Conservation (phyloP, 2,888 invertebrate genomes). For the Spilarctia lutea region DNA sequence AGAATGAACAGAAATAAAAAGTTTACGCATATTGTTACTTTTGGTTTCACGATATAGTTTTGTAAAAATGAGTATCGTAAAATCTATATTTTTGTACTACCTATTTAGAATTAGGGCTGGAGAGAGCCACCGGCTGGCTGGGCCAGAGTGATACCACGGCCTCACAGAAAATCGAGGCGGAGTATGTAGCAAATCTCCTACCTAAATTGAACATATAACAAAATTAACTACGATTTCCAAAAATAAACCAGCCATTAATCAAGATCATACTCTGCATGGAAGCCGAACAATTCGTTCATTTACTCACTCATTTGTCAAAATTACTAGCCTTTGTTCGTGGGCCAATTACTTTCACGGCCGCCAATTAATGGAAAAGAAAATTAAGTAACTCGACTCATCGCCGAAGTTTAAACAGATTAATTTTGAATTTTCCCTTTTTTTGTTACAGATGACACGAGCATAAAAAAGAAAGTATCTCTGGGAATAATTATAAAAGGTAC, state of each 20-base stretch:
- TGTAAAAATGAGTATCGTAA: too few species aligned
- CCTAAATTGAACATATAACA: background rate
- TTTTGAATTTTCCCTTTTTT: constrained; percentile 28
- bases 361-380: constrained; percentile 49
- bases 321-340: constrained; percentile 52
- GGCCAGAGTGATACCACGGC: too few species aligned
- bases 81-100: too few species aligned
- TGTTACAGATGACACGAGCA: constrained; percentile 56
- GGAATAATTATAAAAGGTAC: constrained; percentile 20
- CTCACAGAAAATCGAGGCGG: too few species aligned
- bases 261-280: constrained; percentile 25
- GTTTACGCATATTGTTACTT: background rate
- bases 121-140: too few species aligned
- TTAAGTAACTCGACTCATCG: constrained; percentile 41
- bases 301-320: constrained; percentile 50
- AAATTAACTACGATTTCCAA: constrained; percentile 21
- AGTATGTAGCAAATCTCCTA: background rate
- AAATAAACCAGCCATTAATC: constrained; percentile 35
- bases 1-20: background rate
- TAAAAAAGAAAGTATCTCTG: constrained; percentile 28
- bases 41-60: background rate
- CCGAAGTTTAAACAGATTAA: constrained; percentile 35
- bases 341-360: constrained; percentile 47
- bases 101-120: too few species aligned
- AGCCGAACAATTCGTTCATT: constrained; percentile 31